These are phyloP conservation scores for Herminia tarsipennalis DNA, from an alignment of 2,888 invertebrate genomes.

Conservation along the genomic window DNA sequence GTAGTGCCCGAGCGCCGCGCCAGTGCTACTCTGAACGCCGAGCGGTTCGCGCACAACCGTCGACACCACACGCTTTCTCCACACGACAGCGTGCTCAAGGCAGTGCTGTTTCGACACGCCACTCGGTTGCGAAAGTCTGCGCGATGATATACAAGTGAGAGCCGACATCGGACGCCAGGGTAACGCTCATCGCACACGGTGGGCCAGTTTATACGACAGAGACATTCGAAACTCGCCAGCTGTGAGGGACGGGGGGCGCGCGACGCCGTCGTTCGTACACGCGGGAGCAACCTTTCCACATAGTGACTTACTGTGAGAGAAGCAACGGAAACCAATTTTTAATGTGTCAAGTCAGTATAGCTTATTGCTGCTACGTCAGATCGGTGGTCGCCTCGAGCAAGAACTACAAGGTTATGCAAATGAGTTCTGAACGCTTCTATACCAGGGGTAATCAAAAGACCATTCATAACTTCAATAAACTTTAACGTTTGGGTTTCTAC, in stretches of 20 bases:
- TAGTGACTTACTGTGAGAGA: slow-evolving; percentile 72
- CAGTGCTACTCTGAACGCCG: slow-evolving; percentile 46
- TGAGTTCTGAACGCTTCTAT: slow-evolving; percentile 86
- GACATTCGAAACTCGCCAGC: slow-evolving; percentile 79
- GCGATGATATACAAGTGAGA: slow-evolving; percentile 86
- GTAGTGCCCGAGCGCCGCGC: slow-evolving; percentile 38
- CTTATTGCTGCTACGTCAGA: slow-evolving; percentile 85
- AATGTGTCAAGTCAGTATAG: slow-evolving; percentile 86
- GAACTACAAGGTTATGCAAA: slow-evolving; percentile 86
- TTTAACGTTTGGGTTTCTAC: slow-evolving; percentile 76
- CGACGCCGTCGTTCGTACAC: slow-evolving; percentile 81
- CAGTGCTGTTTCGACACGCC: slow-evolving; percentile 79
- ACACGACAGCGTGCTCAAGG: slow-evolving; percentile 66
- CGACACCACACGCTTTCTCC: slow-evolving; percentile 54
- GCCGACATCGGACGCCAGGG: slow-evolving; percentile 75
- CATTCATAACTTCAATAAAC: slow-evolving; percentile 86
- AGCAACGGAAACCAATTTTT: slow-evolving; percentile 81
- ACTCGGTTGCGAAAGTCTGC: slow-evolving; percentile 83
- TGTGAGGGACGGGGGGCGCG: slow-evolving; percentile 79
- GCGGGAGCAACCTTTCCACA: slow-evolving; percentile 75
- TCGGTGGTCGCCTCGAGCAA: slow-evolving; percentile 83
- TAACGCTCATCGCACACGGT: slow-evolving; percentile 83
- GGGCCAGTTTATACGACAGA: slow-evolving; percentile 77
- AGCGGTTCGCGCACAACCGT: slow-evolving; percentile 40
- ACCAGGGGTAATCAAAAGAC: slow-evolving; percentile 85